These are phyloP conservation scores for Indri indri DNA, from an alignment of 2,113 vertebrate species.

Conservation along the genomic window DNA sequence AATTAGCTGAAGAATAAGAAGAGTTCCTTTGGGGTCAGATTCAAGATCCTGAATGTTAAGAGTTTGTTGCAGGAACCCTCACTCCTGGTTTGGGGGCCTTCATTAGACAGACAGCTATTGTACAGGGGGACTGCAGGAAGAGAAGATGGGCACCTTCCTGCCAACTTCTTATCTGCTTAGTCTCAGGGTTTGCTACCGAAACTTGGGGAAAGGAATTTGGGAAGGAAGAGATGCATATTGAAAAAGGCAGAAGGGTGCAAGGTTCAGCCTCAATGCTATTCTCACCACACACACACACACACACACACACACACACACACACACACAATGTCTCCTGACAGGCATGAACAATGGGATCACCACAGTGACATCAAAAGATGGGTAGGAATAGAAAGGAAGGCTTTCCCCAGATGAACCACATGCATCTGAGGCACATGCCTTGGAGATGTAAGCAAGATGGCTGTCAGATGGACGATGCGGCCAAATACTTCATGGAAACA, in stretches of 20 bases:
- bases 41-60: background rate
- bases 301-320: too few species aligned
- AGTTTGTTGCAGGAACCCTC: background rate
- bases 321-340: background rate
- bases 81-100: background rate
- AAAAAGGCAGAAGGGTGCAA: background rate
- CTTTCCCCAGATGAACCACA: background rate
- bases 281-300: background rate
- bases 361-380: background rate
- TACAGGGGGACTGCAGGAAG: background rate
- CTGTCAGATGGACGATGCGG: background rate
- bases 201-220: background rate
- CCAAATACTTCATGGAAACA: background rate
- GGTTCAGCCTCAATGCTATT: background rate
- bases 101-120: background rate
- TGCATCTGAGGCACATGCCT: background rate
- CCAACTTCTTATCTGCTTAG: background rate
- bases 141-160: background rate
- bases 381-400: background rate
- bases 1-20: background rate
- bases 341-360: background rate
- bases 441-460: background rate
- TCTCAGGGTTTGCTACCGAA: background rate
- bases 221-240: background rate
- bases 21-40: background rate